These are phyloP conservation scores for Apistogramma diplotaenia DNA, from an alignment of 2,113 vertebrate genomes.

Conservation along the genomic window DNA sequence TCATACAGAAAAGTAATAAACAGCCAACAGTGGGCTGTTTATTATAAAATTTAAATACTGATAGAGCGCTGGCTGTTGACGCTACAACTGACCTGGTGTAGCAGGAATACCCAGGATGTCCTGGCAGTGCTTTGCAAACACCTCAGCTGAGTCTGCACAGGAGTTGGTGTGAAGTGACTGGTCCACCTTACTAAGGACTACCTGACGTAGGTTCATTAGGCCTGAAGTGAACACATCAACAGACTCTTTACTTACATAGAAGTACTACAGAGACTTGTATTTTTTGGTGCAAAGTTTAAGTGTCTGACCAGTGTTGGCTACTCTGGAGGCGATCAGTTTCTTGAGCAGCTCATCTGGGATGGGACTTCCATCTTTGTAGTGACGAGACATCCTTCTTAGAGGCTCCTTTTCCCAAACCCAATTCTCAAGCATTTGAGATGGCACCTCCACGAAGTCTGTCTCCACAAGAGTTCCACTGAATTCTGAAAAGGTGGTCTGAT, in stretches of 20 bases:
- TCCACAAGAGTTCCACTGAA: constrained; percentile 95
- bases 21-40: background rate
- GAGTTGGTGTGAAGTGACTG: constrained; percentile 84
- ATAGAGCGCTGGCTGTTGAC: background rate
- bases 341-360: constrained; percentile 84
- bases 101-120: constrained; percentile 91
- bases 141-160: constrained; percentile 79
- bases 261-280: background rate
- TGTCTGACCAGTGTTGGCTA: constrained; percentile 88
- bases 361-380: constrained; percentile 85
- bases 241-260: background rate
- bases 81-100: constrained; percentile 81
- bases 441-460: constrained; percentile 94
- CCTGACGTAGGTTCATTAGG: constrained; percentile 90
- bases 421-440: constrained; percentile 96
- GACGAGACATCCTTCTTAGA: constrained; percentile 86
- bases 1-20: background rate
- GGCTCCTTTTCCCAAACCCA: constrained; percentile 95
- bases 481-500: constrained; percentile 86
- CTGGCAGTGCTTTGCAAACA: constrained; percentile 84
- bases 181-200: constrained; percentile 93
- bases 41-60: background rate
- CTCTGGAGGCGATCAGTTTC: constrained; percentile 88
- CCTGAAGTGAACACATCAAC: constrained; percentile 69
- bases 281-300: background rate